Percentiles rank a stretch among this genome's conserved stretches.
Conservation (phyloP, 2,113 vertebrate genomes). For the Phrynocephalus versicolor region DNA sequence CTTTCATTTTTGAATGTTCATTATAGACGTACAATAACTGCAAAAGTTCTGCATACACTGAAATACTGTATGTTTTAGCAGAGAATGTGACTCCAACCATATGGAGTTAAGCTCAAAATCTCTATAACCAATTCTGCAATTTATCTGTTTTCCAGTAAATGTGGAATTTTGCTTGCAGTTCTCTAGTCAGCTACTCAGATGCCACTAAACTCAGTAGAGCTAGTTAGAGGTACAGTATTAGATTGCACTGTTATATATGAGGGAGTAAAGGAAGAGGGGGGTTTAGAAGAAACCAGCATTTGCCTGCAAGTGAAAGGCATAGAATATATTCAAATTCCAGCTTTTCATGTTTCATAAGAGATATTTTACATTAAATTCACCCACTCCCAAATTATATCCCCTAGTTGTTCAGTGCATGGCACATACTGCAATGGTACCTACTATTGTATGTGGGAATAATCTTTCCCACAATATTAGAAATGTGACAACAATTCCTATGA, state of each 20-base stretch:
- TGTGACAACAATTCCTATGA: background rate
- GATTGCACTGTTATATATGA: background rate
- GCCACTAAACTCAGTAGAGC: background rate
- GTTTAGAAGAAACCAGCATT: background rate
- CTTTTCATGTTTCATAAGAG: background rate
- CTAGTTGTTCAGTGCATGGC: background rate
- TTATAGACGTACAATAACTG: conserved; percentile 1
- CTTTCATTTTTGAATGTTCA: conserved; percentile 25
- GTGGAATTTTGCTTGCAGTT: background rate
- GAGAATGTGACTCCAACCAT: background rate
- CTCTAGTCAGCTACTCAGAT: background rate
- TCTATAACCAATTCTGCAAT: background rate
- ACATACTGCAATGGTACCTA: background rate
- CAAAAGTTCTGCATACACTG: conserved; percentile 7
- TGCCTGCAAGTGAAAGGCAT: background rate
- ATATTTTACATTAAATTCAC: background rate
- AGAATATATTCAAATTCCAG: background rate
- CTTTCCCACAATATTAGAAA: background rate
- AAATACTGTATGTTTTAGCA: background rate
- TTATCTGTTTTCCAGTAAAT: background rate
- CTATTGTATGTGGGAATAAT: background rate
- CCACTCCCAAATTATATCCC: background rate
- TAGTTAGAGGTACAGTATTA: too few species aligned
- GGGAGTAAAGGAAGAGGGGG: too few species aligned
- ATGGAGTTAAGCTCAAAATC: background rate